phyloP scores from a whole-genome alignment of 2,888 invertebrate genomes.

The Hypomecis punctinalis region DNA sequence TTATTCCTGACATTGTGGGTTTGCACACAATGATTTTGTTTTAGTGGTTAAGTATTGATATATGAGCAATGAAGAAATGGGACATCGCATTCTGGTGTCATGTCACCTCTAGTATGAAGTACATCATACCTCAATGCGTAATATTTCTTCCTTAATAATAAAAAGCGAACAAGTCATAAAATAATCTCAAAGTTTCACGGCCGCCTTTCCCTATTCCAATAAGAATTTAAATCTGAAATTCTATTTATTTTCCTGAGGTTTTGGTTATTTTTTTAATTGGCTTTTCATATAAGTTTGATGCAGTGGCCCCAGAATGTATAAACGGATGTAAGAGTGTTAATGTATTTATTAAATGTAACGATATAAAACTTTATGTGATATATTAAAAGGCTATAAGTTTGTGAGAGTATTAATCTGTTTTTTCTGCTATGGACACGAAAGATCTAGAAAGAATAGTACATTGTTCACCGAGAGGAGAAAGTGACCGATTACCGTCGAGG shows the following conservation, averaged over 20 bases:
- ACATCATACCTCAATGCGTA: no score
- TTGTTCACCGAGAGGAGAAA: no score
- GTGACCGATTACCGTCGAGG: no score
- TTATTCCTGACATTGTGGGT: no score
- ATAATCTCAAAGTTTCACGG: conserved; percentile 64
- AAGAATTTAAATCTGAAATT: conserved; percentile 43
- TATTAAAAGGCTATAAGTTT: conserved; percentile 70
- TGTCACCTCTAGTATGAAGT: no score
- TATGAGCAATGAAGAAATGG: no score
- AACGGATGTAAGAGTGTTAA: conserved; percentile 56
- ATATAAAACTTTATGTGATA: conserved; percentile 77
- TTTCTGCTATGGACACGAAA: conserved; percentile 46
- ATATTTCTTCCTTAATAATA: conserved; percentile 36
- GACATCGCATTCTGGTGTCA: no score
- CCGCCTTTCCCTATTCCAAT: conserved; percentile 60
- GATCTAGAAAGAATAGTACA: no score
- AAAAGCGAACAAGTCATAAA: conserved; percentile 67
- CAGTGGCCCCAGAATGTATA: conserved; percentile 62
- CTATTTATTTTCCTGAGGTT: conserved; percentile 51
- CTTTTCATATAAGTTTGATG: conserved; percentile 51
- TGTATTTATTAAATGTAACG: conserved; percentile 62
- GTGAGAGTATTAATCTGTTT: conserved; percentile 57
- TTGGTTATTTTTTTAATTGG: conserved; percentile 54
- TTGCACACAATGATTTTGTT: no score
- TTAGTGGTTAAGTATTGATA: no score